Conservation (phyloP, 2,797 vertebrate genomes). For the Phoxinus dragarum region DNA sequence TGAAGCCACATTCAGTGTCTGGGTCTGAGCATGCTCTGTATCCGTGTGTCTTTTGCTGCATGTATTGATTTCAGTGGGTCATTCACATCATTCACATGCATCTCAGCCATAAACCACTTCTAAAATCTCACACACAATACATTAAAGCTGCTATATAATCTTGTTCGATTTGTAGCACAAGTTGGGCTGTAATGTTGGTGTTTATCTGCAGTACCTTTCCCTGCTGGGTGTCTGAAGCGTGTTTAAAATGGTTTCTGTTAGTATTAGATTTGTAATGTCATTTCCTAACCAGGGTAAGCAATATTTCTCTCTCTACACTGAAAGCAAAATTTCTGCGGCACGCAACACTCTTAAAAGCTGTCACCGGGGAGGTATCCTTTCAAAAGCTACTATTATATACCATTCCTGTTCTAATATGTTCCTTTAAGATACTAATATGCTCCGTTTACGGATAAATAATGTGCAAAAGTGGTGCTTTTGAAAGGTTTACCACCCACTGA, state of each 20-base stretch:
- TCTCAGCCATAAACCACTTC: background rate
- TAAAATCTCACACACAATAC: constrained; percentile 14
- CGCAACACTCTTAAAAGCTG: background rate
- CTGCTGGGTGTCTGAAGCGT: background rate
- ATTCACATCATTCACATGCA: constrained; percentile 35
- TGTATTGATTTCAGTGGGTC: constrained; percentile 33
- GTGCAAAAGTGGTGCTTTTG: no score
- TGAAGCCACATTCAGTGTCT: constrained; percentile 13
- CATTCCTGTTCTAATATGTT: background rate
- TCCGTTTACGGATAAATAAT: background rate
- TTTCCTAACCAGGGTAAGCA: background rate
- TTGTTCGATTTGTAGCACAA: background rate
- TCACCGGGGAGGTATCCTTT: background rate
- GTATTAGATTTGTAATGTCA: background rate
- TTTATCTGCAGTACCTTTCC: background rate
- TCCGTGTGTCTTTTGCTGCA: background rate
- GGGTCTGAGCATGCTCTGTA: constrained; percentile 6
- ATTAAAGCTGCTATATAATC: constrained; percentile 20
- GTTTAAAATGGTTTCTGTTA: background rate
- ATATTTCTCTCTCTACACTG: background rate
- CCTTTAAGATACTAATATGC: background rate
- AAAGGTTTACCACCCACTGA: no score
- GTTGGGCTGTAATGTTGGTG: background rate
- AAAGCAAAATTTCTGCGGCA: background rate
- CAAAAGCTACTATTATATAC: background rate